Percentiles rank a stretch among this genome's conserved stretches.
Evolutionary conservation across 2,113 vertebrate species (phyloP).

Genomic region (Anolis sagrei): DNA sequence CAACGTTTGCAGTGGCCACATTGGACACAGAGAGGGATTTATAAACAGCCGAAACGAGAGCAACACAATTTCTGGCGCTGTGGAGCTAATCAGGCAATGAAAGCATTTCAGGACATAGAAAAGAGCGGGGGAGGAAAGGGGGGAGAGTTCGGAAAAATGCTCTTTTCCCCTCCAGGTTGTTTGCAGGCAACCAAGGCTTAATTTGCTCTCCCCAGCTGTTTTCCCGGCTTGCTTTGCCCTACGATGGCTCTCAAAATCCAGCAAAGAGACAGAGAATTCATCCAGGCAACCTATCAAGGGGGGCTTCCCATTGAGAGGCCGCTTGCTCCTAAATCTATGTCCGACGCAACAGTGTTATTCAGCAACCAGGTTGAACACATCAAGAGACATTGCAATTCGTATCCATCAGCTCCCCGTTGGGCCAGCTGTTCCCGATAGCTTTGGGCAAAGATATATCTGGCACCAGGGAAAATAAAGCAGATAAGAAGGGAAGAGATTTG

Average conservation of each 20-base stretch:
- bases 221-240: neutral
- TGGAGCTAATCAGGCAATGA: neutral
- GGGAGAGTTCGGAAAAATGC: neutral
- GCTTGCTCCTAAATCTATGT: neutral
- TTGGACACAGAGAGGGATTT: neutral
- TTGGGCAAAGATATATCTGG: neutral
- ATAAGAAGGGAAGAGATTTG: no score
- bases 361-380: no score
- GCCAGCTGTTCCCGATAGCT: neutral
- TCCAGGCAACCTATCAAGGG: neutral
- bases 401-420: no score
- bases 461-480: neutral
- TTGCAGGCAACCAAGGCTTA: neutral
- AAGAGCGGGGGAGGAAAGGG: neutral
- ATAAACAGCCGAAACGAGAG: neutral
- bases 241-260: neutral
- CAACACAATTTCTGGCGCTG: neutral
- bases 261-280: neutral
- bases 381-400: neutral
- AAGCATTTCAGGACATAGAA: neutral
- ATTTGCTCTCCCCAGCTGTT: conserved; percentile 1
- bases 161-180: neutral
- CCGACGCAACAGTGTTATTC: neutral
- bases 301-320: neutral
- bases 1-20: neutral